These are phyloP conservation scores for Perizoma affinitatum DNA, from an alignment of 2,888 invertebrate species.

Conservation along the genomic window DNA sequence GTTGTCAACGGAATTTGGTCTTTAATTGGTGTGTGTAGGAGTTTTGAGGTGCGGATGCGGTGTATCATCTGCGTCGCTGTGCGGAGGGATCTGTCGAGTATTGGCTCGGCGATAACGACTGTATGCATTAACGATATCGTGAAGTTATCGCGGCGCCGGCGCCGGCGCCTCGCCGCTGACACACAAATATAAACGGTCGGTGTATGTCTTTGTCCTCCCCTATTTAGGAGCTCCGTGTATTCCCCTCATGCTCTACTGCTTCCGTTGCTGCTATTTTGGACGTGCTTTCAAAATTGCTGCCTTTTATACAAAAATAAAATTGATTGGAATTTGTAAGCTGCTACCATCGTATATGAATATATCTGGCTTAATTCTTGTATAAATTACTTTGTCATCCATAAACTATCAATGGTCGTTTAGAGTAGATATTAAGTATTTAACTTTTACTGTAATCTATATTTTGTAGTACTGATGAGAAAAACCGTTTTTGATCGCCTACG, in stretches of 20 bases:
- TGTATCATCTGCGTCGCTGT: slow-evolving; percentile 52
- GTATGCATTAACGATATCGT: slow-evolving; percentile 80
- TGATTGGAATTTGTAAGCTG: slow-evolving; percentile 20
- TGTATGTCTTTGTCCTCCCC: slow-evolving; percentile 60
- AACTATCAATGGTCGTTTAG: slow-evolving; percentile 28
- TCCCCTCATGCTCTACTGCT: slow-evolving; percentile 28
- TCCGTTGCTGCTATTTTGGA: slow-evolving; percentile 34
- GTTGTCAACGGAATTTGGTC: slow-evolving; percentile 49
- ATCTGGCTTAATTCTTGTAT: slow-evolving; percentile 21
- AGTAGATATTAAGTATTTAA: slow-evolving; percentile 25
- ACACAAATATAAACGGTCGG: slow-evolving; percentile 64
- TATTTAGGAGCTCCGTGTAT: slow-evolving; percentile 44
- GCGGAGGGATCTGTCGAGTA: slow-evolving; percentile 51
- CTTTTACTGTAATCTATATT: slow-evolving; percentile 38
- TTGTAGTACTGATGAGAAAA: slow-evolving; percentile 38
- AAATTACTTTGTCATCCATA: slow-evolving; percentile 35
- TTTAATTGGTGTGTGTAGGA: slow-evolving; percentile 46
- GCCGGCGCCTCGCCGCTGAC: slow-evolving; percentile 72
- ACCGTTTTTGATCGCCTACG: slow-evolving; percentile 37
- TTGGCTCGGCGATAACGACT: slow-evolving; percentile 66
- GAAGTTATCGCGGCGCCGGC: slow-evolving; percentile 77
- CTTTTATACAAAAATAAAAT: background rate
- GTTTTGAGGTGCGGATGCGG: slow-evolving; percentile 34
- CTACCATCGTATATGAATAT: slow-evolving; percentile 31
- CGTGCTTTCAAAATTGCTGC: slow-evolving; percentile 3